Evolutionary conservation across 2,113 vertebrate species (phyloP), one percentile per base, ranked within the genome.

Genomic region (Colius striatus): DNA sequence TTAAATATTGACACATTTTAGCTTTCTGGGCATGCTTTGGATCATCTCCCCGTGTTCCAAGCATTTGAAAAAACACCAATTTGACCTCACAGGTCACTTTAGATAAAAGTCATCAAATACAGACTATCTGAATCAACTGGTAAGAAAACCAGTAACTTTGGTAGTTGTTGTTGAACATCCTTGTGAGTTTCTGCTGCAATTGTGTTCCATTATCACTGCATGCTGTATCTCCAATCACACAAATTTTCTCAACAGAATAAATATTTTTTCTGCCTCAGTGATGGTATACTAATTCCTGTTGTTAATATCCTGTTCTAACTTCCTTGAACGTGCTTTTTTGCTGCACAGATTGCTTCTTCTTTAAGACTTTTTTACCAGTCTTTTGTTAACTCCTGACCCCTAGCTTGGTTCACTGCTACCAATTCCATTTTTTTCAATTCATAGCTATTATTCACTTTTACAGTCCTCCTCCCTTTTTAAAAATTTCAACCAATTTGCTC

Each of bases 361-460:
- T 83, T 41, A 88, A 63, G 45, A 67, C n/a, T 32, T 58, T 89
- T 92, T 84, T 81, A 84, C 65, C 10, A 11, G 15, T 78, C 41
- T 89, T 53, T 57, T 76, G 38, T 71, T 71, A 92, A 70, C 85
- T 91, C 43, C 79, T 90, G 80, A 34, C 68, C 94, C 55, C 72
- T 70, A 55, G 43, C 54, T 90, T 66, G 80, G 74, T 81, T 90
- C 55, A 71, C 48, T 76, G 86, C 50, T 94, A 86, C 67, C 65
- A 90, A 66, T 80, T 58, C 45, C 84, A 85, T 92, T 72, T 81
- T 94, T 86, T 93, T 84, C 73, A 77, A n/a, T 65, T 95, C 80
- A 61, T 19, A 89, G 51, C 61, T 29, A 60, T 63, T 90, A 72
- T 9, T 92, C 62, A 65, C 63, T 93, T 88, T 29, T 68, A 70